A percentile compares a stretch with the other conserved stretches of the same genome.
Evolutionary conservation across 1,140 invertebrate species (phyloP).

Genomic region (Saxidomus purpurata): DNA sequence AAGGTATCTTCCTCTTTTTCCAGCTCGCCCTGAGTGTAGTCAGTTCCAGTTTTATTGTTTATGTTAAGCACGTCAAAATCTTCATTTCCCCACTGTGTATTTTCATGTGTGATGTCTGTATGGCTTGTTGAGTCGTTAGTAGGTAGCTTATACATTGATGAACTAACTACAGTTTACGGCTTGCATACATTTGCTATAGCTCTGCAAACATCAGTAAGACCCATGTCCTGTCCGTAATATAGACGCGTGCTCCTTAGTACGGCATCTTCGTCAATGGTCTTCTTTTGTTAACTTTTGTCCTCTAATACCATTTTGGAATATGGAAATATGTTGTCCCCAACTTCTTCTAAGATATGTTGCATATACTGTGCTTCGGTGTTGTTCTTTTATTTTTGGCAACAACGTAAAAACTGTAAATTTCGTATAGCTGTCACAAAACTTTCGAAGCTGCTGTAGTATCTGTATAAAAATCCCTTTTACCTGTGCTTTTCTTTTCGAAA

Average conservation of each 20-base stretch:
- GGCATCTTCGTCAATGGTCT: too few relatives aligned
- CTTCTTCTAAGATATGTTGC: too few relatives aligned
- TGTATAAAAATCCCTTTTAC: conserved; percentile 47
- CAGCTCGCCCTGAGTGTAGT: conserved; percentile 49
- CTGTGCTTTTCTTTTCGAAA: conserved; percentile 55
- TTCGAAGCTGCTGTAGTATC: conserved; percentile 15
- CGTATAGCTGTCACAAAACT: too few relatives aligned
- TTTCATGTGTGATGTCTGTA: conserved; percentile 42
- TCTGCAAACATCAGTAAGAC: neutral
- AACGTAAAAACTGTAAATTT: too few relatives aligned
- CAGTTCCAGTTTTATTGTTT: conserved; percentile 53
- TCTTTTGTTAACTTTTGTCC: too few relatives aligned
- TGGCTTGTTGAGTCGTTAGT: conserved; percentile 30
- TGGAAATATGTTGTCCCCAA: neutral
- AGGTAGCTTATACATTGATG: conserved; percentile 43
- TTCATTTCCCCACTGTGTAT: conserved; percentile 69
- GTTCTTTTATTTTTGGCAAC: too few relatives aligned
- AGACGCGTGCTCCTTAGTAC: too few relatives aligned
- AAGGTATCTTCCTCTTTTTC: conserved; percentile 68
- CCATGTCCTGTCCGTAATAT: neutral
- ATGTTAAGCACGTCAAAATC: conserved; percentile 73
- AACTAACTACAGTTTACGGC: too few relatives aligned
- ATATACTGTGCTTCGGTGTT: too few relatives aligned
- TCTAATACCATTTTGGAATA: neutral
- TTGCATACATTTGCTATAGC: too few relatives aligned